phyloP scores from a whole-genome alignment of 2,113 vertebrate genomes.

The Rhynchomys soricoides region DNA sequence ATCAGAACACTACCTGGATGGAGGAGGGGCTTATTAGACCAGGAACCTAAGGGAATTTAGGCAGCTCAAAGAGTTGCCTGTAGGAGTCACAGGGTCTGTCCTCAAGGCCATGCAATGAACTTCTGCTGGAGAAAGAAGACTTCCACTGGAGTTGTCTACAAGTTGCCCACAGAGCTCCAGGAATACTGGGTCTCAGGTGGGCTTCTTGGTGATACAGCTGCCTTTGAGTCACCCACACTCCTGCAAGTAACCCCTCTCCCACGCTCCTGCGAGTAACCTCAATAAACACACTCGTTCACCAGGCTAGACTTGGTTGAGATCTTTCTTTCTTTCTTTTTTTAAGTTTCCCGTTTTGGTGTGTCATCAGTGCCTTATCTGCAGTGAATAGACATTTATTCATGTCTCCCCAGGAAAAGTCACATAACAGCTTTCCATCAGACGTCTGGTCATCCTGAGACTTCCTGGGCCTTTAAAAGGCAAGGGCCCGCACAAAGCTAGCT shows the following conservation, averaged over 20 bases:
- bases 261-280: background rate
- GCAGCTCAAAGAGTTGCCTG: background rate
- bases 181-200: background rate
- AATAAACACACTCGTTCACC: background rate
- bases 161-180: background rate
- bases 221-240: background rate
- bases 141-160: background rate
- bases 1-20: background rate
- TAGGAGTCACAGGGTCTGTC: background rate
- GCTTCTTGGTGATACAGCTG: background rate
- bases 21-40: background rate
- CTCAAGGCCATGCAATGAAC: background rate
- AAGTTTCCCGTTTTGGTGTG: background rate
- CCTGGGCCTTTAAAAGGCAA: background rate
- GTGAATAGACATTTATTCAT: slow-evolving; percentile 9
- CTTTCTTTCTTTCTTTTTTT: too few species aligned
- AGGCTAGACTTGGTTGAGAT: background rate
- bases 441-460: background rate
- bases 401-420: background rate
- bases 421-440: background rate
- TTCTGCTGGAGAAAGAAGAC: background rate
- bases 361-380: background rate
- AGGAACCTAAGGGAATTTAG: background rate
- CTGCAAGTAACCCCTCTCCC: background rate
- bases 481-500: too few species aligned